A percentile compares a stretch with the other conserved stretches of the same genome.
Evolutionary conservation across 1,140 invertebrate genomes (phyloP).

Genomic region (Sminthurides bifidus): DNA sequence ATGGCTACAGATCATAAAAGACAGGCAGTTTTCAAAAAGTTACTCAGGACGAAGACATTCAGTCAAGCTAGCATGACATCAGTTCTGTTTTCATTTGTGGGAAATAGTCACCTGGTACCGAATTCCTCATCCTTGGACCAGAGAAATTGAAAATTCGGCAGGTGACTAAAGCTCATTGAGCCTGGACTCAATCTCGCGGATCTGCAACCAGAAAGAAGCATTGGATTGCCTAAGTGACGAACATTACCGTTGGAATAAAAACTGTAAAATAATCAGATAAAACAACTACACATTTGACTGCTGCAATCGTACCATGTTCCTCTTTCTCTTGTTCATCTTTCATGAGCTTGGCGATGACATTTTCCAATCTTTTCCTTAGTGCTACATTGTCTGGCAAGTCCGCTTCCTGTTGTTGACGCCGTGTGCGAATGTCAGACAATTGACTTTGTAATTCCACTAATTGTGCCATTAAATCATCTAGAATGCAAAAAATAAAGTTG

Average conservation of each 20-base stretch:
- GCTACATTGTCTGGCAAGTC: slow-evolving; percentile 76
- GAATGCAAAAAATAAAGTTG: slow-evolving; percentile 1
- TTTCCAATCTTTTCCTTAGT: slow-evolving; percentile 65
- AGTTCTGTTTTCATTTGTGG: too few relatives aligned
- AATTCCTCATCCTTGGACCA: too few relatives aligned
- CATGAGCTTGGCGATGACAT: slow-evolving; percentile 60
- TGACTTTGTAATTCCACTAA: slow-evolving; percentile 43
- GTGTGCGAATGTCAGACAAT: slow-evolving; percentile 55
- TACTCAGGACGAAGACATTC: too few relatives aligned
- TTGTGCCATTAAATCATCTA: slow-evolving; percentile 15
- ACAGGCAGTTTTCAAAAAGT: too few relatives aligned
- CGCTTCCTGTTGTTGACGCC: slow-evolving; percentile 60
- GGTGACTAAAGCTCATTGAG: too few relatives aligned
- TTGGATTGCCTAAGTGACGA: background rate
- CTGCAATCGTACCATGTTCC: too few relatives aligned
- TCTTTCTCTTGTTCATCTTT: slow-evolving; percentile 68
- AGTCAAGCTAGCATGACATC: too few relatives aligned
- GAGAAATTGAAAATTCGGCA: too few relatives aligned
- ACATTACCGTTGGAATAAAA: background rate
- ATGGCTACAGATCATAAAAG: too few relatives aligned
- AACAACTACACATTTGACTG: too few relatives aligned
- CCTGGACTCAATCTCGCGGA: background rate
- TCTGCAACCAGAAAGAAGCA: background rate
- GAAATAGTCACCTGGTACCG: too few relatives aligned
- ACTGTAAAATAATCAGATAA: background rate